Evolutionary conservation across 2,888 invertebrate genomes (phyloP).

Genomic region (Brenthis daphne): DNA sequence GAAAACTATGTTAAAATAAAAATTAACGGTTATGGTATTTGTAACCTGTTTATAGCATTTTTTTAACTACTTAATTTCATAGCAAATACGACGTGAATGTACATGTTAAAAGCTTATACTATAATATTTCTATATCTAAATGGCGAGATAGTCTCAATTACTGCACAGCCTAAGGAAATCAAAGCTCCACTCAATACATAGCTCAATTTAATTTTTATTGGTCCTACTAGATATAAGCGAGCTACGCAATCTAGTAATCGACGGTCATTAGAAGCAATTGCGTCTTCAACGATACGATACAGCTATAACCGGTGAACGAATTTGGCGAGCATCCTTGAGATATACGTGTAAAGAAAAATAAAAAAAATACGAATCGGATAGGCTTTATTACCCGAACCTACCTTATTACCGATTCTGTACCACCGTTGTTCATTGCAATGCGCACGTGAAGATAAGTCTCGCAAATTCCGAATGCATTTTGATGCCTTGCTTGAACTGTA

Average conservation of each 20-base stretch:
- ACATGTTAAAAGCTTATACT: background rate
- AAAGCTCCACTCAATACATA: slow-evolving; percentile 10
- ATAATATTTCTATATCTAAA: background rate
- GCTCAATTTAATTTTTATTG: slow-evolving; percentile 18
- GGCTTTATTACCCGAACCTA: too few species aligned
- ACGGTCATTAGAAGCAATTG: slow-evolving; percentile 19
- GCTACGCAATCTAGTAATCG: slow-evolving; percentile 20
- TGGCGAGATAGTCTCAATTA: slow-evolving; percentile 1
- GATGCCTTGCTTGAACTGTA: background rate
- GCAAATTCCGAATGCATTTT: slow-evolving; percentile 3
- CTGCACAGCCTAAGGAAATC: slow-evolving; percentile 13
- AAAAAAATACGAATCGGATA: too few species aligned
- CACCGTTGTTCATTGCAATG: slow-evolving; percentile 53
- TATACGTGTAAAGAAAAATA: too few species aligned
- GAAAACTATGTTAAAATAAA: background rate
- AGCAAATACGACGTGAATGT: too few species aligned
- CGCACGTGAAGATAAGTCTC: slow-evolving; percentile 28
- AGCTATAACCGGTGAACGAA: slow-evolving; percentile 24
- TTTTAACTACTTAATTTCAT: too few species aligned
- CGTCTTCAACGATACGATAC: slow-evolving; percentile 18
- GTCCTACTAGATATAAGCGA: background rate
- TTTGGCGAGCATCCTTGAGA: slow-evolving; percentile 51
- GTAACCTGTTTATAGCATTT: too few species aligned
- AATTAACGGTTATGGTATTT: too few species aligned
- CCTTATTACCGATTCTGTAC: slow-evolving; percentile 50